A percentile compares a stretch with the other conserved stretches of the same genome.
These are phyloP conservation scores for Brevimyrus niger DNA, from an alignment of 2,113 vertebrate genomes.

Conservation along the genomic window DNA sequence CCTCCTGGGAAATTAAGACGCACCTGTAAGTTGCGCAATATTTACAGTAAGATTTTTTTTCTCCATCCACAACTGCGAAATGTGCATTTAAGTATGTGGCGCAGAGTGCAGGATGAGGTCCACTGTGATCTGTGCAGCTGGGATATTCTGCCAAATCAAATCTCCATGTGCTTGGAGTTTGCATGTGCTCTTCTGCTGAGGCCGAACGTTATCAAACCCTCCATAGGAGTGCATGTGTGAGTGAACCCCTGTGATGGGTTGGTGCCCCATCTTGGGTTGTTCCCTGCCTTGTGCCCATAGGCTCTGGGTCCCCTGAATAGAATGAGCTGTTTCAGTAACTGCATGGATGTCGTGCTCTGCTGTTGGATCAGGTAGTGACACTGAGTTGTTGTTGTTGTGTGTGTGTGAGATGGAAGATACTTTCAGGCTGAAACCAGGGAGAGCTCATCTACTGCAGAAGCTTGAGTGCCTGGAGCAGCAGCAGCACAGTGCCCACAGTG, in stretches of 20 bases:
- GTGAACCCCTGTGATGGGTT: no score
- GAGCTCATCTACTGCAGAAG: background rate
- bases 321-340: no score
- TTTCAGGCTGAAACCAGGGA: background rate
- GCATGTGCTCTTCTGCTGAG: no score
- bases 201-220: no score
- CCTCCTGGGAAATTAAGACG: background rate
- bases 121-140: background rate
- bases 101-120: background rate
- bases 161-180: no score
- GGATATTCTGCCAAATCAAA: background rate
- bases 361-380: background rate
- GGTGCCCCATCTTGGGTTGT: no score
- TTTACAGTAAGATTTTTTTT: background rate
- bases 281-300: no score
- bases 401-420: background rate
- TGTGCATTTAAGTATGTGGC: background rate
- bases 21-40: background rate
- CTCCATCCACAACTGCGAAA: background rate
- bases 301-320: no score
- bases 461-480: background rate
- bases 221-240: no score
- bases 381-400: background rate
- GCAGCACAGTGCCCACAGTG: background rate
- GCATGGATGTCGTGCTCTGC: no score